These are phyloP conservation scores for Bubo scandiacus DNA, from an alignment of 2,113 vertebrate genomes.

Conservation along the genomic window DNA sequence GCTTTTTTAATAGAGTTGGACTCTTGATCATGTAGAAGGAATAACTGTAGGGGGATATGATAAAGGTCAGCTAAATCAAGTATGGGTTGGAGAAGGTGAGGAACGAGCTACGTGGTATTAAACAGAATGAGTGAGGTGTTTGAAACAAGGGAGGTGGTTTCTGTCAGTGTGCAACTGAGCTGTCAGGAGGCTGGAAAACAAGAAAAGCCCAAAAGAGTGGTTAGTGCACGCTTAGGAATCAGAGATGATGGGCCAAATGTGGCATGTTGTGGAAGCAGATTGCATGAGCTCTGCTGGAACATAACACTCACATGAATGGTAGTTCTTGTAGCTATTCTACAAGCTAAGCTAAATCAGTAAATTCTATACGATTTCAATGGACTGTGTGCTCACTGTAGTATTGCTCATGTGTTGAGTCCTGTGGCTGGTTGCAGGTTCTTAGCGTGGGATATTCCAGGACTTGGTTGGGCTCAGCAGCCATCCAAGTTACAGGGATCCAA, in stretches of 20 bases:
- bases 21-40: background rate
- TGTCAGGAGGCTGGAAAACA: background rate
- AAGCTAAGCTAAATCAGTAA: background rate
- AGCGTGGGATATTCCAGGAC: background rate
- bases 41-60: background rate
- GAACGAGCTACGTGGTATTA: background rate
- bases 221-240: background rate
- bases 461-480: background rate
- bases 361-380: background rate
- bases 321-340: background rate
- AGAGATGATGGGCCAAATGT: background rate
- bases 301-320: background rate
- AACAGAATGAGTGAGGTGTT: background rate
- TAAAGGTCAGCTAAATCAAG: background rate
- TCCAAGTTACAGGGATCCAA: background rate
- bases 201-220: background rate
- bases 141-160: background rate
- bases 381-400: accelerated
- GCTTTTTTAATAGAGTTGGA: background rate
- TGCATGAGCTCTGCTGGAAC: background rate
- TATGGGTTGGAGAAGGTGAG: background rate
- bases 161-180: background rate
- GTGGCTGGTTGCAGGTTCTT: background rate
- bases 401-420: background rate
- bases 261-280: background rate